Evolutionary conservation across 1,140 invertebrate genomes (phyloP).

Genomic region (Heterodera carotae): DNA sequence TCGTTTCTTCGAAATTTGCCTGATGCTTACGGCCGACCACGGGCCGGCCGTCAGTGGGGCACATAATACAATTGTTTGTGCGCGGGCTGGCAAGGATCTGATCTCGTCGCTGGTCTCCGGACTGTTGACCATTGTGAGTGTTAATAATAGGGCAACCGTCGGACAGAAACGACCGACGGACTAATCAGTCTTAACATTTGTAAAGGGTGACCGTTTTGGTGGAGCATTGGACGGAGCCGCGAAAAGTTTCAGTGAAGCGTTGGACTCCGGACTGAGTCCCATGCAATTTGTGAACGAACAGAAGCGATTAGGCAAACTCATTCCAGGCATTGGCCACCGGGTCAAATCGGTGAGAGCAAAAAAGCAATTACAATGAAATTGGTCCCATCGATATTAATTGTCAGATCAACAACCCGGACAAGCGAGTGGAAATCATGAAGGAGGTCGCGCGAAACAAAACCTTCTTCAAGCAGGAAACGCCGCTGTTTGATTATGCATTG

Average conservation of each 20-base stretch:
- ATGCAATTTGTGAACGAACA: conserved; percentile 99
- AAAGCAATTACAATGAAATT: not conserved
- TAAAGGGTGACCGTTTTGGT: conserved; percentile 92
- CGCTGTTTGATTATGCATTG: conserved; percentile 88
- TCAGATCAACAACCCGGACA: conserved; percentile 96
- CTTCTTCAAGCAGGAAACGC: conserved; percentile 77
- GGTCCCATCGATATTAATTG: conserved; percentile 20
- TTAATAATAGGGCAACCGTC: too few relatives aligned
- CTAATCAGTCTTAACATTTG: not conserved
- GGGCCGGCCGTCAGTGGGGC: conserved; percentile 97
- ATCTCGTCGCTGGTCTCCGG: conserved; percentile 94
- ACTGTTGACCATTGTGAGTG: conserved; percentile 90
- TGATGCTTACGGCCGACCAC: conserved; percentile 98
- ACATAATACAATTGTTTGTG: conserved; percentile 98
- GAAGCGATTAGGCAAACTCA: conserved; percentile 91
- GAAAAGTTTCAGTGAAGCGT: conserved; percentile 90
- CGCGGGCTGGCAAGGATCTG: conserved; percentile 95
- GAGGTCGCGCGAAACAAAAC: conserved; percentile 76
- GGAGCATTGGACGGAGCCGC: conserved; percentile 95
- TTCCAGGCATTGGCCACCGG: conserved; percentile 98
- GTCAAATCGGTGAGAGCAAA: conserved; percentile 80
- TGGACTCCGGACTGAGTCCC: conserved; percentile 82
- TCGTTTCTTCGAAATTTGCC: conserved; percentile 98
- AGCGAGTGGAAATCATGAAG: conserved; percentile 90
- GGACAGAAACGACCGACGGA: too few relatives aligned